Evolutionary conservation across 2,888 invertebrate species (phyloP).

Genomic region (Hofmannophila pseudospretella): DNA sequence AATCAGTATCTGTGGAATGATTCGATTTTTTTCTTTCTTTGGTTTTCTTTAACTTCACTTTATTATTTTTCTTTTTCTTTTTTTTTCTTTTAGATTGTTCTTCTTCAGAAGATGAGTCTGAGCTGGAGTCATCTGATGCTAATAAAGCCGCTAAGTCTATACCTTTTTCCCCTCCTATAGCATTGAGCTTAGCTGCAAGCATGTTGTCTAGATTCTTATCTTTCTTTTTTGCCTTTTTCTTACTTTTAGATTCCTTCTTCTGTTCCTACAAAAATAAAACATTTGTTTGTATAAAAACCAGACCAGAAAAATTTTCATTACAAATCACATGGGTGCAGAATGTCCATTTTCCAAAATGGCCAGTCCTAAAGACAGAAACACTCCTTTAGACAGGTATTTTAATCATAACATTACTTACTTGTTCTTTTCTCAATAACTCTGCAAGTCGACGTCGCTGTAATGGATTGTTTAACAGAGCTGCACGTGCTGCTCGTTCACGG

Average conservation of each 20-base stretch:
- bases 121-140: slow-evolving; percentile 50
- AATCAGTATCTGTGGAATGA: slow-evolving; percentile 15
- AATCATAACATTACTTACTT: no score
- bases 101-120: slow-evolving; percentile 33
- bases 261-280: slow-evolving; percentile 3
- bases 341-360: no score
- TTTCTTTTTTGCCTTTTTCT: slow-evolving; percentile 64
- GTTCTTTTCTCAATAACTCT: slow-evolving; percentile 83
- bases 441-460: slow-evolving; percentile 92
- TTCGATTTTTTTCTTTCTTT: slow-evolving; percentile 23
- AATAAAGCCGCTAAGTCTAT: slow-evolving; percentile 55
- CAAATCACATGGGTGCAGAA: no score
- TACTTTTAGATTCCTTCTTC: slow-evolving; percentile 66
- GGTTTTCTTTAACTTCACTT: slow-evolving; percentile 40
- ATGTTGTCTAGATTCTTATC: slow-evolving; percentile 80
- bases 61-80: slow-evolving; percentile 42
- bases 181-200: slow-evolving; percentile 83
- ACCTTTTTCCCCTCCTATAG: slow-evolving; percentile 70
- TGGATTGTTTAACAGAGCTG: slow-evolving; percentile 93
- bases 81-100: slow-evolving; percentile 42
- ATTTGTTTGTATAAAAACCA: no score
- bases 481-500: slow-evolving; percentile 91
- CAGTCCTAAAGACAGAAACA: no score
- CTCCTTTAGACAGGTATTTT: no score
- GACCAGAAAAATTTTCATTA: no score